Evolutionary conservation across 2,888 invertebrate species (phyloP).

Genomic region (Coremacera marginata): DNA sequence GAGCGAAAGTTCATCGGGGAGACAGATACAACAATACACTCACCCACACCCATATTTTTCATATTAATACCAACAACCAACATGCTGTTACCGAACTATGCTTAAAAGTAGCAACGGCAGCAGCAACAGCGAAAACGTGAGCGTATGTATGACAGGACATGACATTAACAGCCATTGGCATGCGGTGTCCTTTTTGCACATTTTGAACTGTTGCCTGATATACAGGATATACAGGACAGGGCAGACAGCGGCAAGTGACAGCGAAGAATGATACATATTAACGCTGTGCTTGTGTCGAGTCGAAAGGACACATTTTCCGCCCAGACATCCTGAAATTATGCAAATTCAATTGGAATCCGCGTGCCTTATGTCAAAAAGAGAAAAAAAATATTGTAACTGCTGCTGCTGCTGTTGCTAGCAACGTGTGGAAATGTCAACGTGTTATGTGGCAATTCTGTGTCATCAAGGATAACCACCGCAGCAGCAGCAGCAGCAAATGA

Average conservation of each 20-base stretch:
- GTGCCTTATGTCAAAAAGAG: neutral
- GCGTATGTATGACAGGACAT: neutral
- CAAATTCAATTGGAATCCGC: slow-evolving; percentile 15
- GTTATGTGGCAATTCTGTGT: no score
- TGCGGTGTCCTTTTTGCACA: neutral
- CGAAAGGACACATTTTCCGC: neutral
- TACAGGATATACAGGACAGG: neutral
- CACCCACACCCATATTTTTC: neutral
- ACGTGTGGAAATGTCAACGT: neutral
- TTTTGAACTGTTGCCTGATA: neutral
- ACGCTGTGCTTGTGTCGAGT: neutral
- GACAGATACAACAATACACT: neutral
- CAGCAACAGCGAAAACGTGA: neutral
- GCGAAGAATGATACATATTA: slow-evolving; percentile 2
- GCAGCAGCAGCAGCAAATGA: no score
- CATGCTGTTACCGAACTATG: neutral
- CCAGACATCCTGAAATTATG: slow-evolving; percentile 1
- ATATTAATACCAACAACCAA: neutral
- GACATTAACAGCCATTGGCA: neutral
- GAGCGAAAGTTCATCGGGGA: neutral
- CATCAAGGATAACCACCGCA: no score
- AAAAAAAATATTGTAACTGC: neutral
- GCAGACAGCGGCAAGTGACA: neutral
- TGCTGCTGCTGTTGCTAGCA: neutral
- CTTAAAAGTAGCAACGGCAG: neutral